phyloP scores from a whole-genome alignment of 2,113 vertebrate genomes.

The Otis tarda region DNA sequence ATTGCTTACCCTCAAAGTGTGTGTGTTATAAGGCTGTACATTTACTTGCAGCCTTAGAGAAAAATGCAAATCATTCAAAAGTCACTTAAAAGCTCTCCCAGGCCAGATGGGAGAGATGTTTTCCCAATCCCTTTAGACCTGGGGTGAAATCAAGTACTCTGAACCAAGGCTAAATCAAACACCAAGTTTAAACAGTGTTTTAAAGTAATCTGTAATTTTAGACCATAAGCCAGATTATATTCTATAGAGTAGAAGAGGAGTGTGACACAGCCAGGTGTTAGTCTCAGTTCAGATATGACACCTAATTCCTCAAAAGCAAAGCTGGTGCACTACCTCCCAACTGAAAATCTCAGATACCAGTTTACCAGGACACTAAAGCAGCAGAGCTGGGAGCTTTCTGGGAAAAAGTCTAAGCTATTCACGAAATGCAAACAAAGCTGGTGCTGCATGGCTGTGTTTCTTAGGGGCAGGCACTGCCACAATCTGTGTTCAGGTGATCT shows the following conservation, averaged over 20 bases:
- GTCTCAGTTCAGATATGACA: neutral
- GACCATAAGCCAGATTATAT: neutral
- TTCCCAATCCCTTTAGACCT: neutral
- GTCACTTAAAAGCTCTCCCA: neutral
- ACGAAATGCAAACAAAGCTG: neutral
- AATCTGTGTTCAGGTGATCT: neutral
- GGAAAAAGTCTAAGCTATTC: neutral
- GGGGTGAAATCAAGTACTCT: neutral
- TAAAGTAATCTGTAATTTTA: neutral
- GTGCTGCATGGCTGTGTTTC: neutral
- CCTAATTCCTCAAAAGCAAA: neutral
- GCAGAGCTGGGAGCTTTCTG: neutral
- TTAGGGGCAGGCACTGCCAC: neutral
- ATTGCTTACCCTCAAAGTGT: neutral
- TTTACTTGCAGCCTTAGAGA: neutral
- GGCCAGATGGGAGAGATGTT: neutral
- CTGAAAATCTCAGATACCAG: neutral
- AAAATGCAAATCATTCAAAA: neutral
- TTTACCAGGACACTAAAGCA: neutral
- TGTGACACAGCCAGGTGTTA: neutral
- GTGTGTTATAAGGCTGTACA: neutral
- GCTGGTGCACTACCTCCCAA: neutral
- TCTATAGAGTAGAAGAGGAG: neutral
- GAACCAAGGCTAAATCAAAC: neutral
- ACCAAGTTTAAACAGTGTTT: neutral